Conservation (phyloP, 2,888 invertebrate genomes). For the Platycnemis pennipes region DNA sequence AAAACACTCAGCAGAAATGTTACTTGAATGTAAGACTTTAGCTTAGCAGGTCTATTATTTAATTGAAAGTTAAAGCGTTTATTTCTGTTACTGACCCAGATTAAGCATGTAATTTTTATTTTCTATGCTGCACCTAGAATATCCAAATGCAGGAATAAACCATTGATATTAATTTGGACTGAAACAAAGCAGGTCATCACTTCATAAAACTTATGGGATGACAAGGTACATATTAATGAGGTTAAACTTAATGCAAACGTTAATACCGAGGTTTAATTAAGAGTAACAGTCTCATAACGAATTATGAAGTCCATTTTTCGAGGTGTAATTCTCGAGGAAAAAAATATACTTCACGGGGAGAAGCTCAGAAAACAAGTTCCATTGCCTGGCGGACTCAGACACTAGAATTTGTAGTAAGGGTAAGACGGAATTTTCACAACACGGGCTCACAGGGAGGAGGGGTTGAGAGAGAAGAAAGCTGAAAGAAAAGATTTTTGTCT, state of each 20-base stretch:
- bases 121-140: no score
- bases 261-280: background rate
- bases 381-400: background rate
- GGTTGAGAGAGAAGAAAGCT: background rate
- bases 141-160: no score
- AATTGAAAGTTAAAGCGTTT: no score
- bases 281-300: no score
- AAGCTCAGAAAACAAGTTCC: background rate
- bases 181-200: background rate
- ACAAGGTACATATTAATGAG: background rate
- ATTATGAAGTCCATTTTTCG: background rate
- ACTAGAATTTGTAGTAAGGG: background rate
- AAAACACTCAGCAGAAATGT: no score
- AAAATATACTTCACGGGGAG: background rate
- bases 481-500: background rate
- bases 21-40: no score
- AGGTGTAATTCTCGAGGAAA: background rate
- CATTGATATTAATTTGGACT: background rate
- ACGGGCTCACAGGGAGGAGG: background rate
- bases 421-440: background rate
- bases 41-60: no score
- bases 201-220: background rate
- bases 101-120: no score
- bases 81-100: no score
- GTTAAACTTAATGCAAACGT: background rate